phyloP scores from a whole-genome alignment of 2,113 vertebrate genomes.

The Hymenochirus boettgeri region DNA sequence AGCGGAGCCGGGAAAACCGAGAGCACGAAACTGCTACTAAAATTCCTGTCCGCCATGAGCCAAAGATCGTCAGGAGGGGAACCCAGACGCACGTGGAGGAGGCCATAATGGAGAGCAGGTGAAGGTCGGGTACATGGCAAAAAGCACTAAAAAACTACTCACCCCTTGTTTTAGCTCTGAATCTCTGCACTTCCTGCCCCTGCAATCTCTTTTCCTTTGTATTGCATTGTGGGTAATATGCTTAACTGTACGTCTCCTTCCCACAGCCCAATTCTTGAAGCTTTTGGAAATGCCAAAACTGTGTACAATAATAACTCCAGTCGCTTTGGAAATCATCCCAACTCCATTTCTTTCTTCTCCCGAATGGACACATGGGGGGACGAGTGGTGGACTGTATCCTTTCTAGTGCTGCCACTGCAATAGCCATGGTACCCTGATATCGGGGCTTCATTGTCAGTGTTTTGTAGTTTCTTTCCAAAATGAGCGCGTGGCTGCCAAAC shows the following conservation, averaged over 20 bases:
- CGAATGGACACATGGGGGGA: slow-evolving; percentile 82
- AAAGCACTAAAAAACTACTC: too few relatives aligned
- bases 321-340: slow-evolving; percentile 91
- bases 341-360: slow-evolving; percentile 85
- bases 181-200: too few relatives aligned
- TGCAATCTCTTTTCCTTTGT: too few relatives aligned
- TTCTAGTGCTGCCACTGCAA: too few relatives aligned
- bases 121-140: too few relatives aligned
- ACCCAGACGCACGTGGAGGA: slow-evolving; percentile 78
- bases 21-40: slow-evolving; percentile 84
- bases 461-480: too few relatives aligned
- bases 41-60: slow-evolving; percentile 87
- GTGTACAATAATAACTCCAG: slow-evolving; percentile 93
- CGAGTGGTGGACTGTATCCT: slow-evolving; percentile 89
- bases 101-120: slow-evolving; percentile 90
- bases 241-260: slow-evolving; percentile 32
- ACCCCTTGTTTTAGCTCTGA: too few relatives aligned
- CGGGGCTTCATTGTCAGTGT: too few relatives aligned
- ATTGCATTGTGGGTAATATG: slow-evolving; percentile 42
- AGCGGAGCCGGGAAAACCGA: slow-evolving; percentile 91
- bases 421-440: too few relatives aligned
- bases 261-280: slow-evolving; percentile 83
- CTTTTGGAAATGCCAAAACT: slow-evolving; percentile 87
- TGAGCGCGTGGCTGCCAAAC: too few relatives aligned
- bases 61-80: slow-evolving; percentile 71